Conservation (phyloP, 2,797 vertebrate species). For the Ara ararauna region DNA sequence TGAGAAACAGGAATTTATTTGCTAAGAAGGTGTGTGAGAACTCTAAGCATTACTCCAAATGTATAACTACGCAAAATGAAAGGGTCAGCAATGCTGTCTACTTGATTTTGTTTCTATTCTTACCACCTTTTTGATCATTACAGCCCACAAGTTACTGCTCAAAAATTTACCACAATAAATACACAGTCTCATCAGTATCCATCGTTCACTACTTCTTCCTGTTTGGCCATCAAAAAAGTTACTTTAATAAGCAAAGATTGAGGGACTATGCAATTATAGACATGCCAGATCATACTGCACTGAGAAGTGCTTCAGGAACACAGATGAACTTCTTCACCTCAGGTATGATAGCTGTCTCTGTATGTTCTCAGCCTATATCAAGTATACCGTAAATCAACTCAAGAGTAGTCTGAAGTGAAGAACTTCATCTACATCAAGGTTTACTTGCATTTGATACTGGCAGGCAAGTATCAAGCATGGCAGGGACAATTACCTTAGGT, state of each 20-base stretch:
- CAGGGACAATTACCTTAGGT: neutral
- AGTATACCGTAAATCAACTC: neutral
- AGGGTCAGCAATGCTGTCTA: neutral
- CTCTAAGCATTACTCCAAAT: neutral
- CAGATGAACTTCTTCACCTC: neutral
- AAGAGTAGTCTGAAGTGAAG: neutral
- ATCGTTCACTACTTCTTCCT: neutral
- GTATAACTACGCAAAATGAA: neutral
- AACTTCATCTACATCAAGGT: neutral
- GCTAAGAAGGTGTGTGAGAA: neutral
- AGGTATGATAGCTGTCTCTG: fast-evolving
- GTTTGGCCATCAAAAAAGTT: neutral
- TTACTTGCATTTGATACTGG: neutral
- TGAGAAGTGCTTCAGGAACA: neutral
- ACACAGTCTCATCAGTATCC: neutral
- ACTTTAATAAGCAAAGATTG: neutral
- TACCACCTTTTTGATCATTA: neutral
- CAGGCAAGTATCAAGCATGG: neutral
- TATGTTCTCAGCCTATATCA: neutral
- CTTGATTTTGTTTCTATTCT: neutral
- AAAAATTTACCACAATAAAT: neutral
- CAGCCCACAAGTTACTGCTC: neutral
- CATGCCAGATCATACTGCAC: neutral
- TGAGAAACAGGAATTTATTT: neutral
- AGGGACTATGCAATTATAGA: neutral